phyloP scores from a whole-genome alignment of 2,888 invertebrate genomes.

The Sycophila texana region DNA sequence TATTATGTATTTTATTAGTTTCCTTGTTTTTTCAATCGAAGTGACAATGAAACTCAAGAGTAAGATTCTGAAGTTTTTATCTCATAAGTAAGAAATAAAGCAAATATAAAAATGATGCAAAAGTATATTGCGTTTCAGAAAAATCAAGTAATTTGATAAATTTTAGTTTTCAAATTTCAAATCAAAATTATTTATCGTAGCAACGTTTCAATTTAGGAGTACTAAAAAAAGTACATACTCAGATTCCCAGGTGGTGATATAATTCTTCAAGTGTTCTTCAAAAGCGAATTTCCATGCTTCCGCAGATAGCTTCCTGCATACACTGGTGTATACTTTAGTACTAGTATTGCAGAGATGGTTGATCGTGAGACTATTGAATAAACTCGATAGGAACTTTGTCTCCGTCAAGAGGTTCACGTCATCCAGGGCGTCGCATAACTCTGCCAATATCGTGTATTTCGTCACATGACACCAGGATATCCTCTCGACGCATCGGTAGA shows the following conservation, averaged over 20 bases:
- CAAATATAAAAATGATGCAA: too few relatives aligned
- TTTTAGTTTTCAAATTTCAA: too few relatives aligned
- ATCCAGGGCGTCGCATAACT: conserved; percentile 74
- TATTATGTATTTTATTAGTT: too few relatives aligned
- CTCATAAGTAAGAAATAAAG: too few relatives aligned
- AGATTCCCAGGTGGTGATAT: conserved; percentile 68
- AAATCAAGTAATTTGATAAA: too few relatives aligned
- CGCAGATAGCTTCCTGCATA: conserved; percentile 75
- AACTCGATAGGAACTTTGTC: conserved; percentile 60
- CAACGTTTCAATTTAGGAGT: too few relatives aligned
- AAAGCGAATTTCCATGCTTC: conserved; percentile 77
- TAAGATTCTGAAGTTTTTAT: too few relatives aligned
- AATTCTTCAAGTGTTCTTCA: conserved; percentile 66
- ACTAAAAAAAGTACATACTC: conserved; percentile 59
- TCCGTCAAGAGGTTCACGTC: conserved; percentile 59
- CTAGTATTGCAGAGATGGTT: conserved; percentile 80
- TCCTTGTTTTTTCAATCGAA: too few relatives aligned
- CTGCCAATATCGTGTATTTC: conserved; percentile 79
- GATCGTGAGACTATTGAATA: conserved; percentile 75
- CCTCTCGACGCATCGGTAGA: conserved; percentile 66
- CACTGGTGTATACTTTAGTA: conserved; percentile 79
- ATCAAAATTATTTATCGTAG: too few relatives aligned
- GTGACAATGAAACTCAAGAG: too few relatives aligned
- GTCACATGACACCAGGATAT: conserved; percentile 79
- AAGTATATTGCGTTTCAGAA: too few relatives aligned